Conservation (phyloP, 23 tunicate species). For the Oikopleura albicans region DNA sequence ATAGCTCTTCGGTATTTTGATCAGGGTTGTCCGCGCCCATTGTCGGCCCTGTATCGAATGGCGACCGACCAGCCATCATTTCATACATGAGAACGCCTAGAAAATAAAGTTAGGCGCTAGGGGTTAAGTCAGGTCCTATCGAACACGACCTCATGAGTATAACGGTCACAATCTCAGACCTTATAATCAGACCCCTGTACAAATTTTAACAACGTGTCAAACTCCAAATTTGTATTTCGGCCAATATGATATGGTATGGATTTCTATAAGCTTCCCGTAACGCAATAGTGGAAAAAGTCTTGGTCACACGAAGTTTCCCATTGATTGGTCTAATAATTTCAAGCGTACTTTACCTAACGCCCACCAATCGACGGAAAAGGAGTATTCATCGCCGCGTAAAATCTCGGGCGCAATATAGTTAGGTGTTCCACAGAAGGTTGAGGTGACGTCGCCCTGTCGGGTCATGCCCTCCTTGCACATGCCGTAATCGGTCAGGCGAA, state of each 20-base stretch:
- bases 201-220: not conserved
- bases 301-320: too few species aligned
- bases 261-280: too few species aligned
- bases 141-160: too few species aligned
- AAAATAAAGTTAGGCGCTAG: too few species aligned
- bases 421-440: not conserved
- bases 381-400: constrained; percentile 60
- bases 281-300: too few species aligned
- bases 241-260: too few species aligned
- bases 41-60: constrained; percentile 77
- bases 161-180: too few species aligned
- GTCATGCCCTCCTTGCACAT: not conserved
- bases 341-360: constrained; percentile 40
- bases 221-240: too few species aligned
- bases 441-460: not conserved
- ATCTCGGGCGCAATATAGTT: not conserved
- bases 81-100: constrained; percentile 94
- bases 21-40: constrained; percentile 47
- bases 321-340: too few species aligned
- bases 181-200: too few species aligned
- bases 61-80: constrained; percentile 98
- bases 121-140: too few species aligned
- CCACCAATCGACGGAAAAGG: constrained; percentile 95
- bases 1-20: constrained; percentile 70
- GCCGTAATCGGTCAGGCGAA: not conserved